These are phyloP conservation scores for Oryzias dopingdopingensis DNA, from an alignment of 2,797 vertebrate genomes.

Conservation along the genomic window DNA sequence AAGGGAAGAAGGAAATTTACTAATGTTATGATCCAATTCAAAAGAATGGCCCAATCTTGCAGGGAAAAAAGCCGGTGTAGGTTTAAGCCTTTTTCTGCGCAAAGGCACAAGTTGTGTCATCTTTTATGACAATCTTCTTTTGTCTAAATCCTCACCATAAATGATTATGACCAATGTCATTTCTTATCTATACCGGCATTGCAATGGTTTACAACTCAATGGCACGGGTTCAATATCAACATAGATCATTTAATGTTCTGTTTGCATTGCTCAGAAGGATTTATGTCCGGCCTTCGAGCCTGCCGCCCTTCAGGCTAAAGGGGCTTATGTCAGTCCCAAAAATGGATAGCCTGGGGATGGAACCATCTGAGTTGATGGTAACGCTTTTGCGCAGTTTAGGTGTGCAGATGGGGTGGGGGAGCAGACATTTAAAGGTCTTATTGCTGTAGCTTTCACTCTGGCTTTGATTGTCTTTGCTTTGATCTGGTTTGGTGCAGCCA, in stretches of 20 bases:
- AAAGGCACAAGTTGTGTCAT: conserved; percentile 56
- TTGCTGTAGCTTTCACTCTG: conserved; percentile 73
- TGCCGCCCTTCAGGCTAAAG: conserved; percentile 49
- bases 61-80: conserved; percentile 12
- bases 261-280: conserved; percentile 74
- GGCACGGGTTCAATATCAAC: conserved; percentile 62
- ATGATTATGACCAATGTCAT: conserved; percentile 64
- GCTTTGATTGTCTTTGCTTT: conserved; percentile 79
- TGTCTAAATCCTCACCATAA: conserved; percentile 47
- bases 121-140: conserved; percentile 43
- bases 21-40: too few species aligned
- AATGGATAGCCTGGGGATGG: conserved; percentile 57
- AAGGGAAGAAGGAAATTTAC: too few species aligned
- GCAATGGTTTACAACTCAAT: conserved; percentile 36
- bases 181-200: conserved; percentile 63
- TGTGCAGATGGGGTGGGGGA: conserved; percentile 28
- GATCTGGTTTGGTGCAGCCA: conserved; percentile 74
- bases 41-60: conserved; percentile 1
- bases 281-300: conserved; percentile 54
- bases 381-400: conserved; percentile 31
- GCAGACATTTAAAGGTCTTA: conserved; percentile 75
- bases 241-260: conserved; percentile 59
- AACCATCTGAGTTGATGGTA: conserved; percentile 61
- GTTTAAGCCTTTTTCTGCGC: conserved; percentile 43
- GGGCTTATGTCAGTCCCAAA: conserved; percentile 54